Evolutionary conservation across 2,113 vertebrate species (phyloP).

Genomic region (Anarhynchus alexandrinus): DNA sequence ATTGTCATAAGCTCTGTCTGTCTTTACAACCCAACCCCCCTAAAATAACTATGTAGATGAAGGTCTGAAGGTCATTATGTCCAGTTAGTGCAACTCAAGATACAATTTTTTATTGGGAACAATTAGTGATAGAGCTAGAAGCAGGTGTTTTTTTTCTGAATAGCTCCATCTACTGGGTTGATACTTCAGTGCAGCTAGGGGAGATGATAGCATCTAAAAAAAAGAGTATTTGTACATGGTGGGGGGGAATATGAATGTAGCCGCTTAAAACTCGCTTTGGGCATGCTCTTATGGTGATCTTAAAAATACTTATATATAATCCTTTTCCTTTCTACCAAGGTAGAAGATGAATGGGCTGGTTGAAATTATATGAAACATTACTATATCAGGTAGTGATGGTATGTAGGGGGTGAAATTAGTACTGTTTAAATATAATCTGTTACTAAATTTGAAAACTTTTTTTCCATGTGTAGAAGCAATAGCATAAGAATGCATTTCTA

Average conservation of each 20-base stretch:
- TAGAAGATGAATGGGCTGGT: not conserved
- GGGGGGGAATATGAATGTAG: not conserved
- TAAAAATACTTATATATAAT: not conserved
- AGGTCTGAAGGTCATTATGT: not conserved
- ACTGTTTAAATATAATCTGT: not conserved
- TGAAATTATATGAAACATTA: not conserved
- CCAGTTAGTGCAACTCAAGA: not conserved
- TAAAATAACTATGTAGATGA: not conserved
- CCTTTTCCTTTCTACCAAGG: not conserved
- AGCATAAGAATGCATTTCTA: not conserved
- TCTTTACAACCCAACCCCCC: not conserved
- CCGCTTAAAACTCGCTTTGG: not conserved
- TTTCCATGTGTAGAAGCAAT: not conserved
- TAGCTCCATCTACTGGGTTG: not conserved
- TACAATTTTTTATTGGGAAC: not conserved
- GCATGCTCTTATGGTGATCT: not conserved
- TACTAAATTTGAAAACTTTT: not conserved
- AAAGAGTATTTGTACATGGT: not conserved
- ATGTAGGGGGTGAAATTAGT: not conserved
- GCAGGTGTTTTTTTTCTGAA: not conserved
- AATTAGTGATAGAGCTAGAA: not conserved
- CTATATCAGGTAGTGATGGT: not conserved
- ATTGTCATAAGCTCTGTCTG: not conserved
- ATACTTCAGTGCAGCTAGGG: not conserved
- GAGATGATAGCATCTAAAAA: not conserved